Percentiles rank a stretch among this genome's conserved stretches.
Evolutionary conservation across 2,888 invertebrate species (phyloP).

Genomic region (Xylota segnis): DNA sequence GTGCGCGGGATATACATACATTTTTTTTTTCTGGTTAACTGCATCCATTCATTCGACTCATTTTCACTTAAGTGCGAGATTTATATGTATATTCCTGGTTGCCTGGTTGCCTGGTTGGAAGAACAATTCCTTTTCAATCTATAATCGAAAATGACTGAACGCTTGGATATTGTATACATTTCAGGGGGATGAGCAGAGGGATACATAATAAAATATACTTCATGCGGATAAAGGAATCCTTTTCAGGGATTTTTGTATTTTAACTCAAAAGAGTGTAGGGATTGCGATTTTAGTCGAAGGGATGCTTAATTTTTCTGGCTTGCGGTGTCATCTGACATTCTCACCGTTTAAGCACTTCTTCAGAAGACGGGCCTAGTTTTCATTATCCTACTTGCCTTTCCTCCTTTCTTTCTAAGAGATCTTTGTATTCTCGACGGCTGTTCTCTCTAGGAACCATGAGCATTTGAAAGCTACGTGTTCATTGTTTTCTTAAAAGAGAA

Average conservation of each 20-base stretch:
- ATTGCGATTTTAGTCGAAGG: not conserved
- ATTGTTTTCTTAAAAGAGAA: no score
- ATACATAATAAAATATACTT: not conserved
- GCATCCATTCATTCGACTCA: constrained; percentile 55
- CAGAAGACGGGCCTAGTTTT: no score
- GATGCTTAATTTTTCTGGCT: no score
- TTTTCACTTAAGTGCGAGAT: constrained; percentile 56
- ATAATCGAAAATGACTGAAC: constrained; percentile 41
- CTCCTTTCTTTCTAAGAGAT: no score
- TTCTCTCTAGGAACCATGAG: no score
- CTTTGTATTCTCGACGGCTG: no score
- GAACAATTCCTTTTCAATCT: constrained; percentile 53
- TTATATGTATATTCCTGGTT: no score
- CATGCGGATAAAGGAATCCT: not conserved
- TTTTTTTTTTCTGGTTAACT: constrained; percentile 41
- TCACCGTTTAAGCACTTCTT: no score
- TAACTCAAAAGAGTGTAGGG: not conserved
- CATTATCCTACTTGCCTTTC: no score
- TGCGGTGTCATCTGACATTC: no score
- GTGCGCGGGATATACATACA: not conserved
- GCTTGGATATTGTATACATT: not conserved
- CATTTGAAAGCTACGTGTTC: no score
- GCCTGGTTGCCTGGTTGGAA: not conserved
- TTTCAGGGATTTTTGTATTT: not conserved
- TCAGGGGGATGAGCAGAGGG: not conserved